phyloP scores from a whole-genome alignment of 1,140 invertebrate genomes.

The Micrasema minimum region DNA sequence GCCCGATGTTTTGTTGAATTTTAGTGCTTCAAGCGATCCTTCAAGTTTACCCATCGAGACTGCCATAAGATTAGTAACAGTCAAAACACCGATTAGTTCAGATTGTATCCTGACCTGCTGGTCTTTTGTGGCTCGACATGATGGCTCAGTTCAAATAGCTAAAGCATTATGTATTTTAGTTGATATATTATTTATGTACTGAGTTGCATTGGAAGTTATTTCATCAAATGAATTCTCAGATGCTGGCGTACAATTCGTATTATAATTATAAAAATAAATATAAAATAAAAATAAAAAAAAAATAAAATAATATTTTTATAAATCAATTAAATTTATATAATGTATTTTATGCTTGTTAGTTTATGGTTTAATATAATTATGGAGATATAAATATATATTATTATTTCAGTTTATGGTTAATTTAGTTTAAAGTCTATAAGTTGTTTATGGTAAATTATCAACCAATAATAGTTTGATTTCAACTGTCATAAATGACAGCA shows the following conservation, averaged over 20 bases:
- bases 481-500: neutral
- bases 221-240: no score
- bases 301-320: no score
- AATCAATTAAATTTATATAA: neutral
- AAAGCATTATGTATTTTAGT: neutral
- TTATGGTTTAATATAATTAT: neutral
- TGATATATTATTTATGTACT: neutral
- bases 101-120: constrained; percentile 3
- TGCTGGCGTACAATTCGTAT: no score
- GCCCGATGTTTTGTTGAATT: neutral
- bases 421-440: neutral
- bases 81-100: neutral
- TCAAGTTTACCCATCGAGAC: neutral
- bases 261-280: no score
- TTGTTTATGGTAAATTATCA: neutral
- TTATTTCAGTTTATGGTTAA: neutral
- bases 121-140: constrained; percentile 5
- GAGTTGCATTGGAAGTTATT: no score
- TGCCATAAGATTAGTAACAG: constrained; percentile 1
- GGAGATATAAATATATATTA: neutral
- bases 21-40: neutral
- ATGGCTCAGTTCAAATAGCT: neutral
- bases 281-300: no score
- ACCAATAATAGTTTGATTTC: neutral
- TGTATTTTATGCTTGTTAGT: neutral